These are phyloP conservation scores for Atethmia centrago DNA, from an alignment of 2,888 invertebrate genomes.

Conservation along the genomic window DNA sequence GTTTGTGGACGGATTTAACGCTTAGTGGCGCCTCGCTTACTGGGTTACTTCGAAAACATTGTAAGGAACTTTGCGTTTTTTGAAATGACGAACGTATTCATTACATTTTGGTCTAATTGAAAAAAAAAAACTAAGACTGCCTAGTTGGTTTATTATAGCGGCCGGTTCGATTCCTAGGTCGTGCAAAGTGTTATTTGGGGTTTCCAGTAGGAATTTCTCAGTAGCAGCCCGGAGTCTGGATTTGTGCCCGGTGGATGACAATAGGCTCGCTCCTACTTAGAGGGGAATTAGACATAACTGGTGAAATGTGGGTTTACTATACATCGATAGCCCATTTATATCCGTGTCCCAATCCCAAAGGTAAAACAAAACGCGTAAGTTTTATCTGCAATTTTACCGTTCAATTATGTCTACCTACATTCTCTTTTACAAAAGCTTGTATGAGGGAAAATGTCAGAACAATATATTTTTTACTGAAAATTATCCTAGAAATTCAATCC, in stretches of 20 bases:
- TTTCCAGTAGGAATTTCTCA: background rate
- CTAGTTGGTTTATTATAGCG: too few relatives aligned
- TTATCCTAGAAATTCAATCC: background rate
- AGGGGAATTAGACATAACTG: too few relatives aligned
- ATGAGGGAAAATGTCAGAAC: background rate
- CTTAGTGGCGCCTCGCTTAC: background rate
- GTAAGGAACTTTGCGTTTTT: background rate
- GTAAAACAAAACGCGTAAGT: too few relatives aligned
- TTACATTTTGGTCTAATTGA: too few relatives aligned
- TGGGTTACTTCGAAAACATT: background rate
- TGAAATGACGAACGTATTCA: background rate
- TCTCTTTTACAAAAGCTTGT: background rate
- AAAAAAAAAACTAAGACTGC: background rate
- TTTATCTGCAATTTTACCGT: background rate
- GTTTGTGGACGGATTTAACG: slow-evolving; percentile 23
- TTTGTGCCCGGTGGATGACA: background rate
- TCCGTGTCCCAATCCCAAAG: too few relatives aligned
- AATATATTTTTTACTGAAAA: background rate
- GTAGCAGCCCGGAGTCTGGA: background rate
- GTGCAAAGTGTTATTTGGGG: background rate
- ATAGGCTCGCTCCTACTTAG: background rate
- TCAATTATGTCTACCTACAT: background rate
- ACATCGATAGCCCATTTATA: background rate
- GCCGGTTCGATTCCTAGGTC: background rate
- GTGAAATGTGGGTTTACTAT: background rate